phyloP scores from a whole-genome alignment of 2,797 vertebrate species.

The Anas georgica region DNA sequence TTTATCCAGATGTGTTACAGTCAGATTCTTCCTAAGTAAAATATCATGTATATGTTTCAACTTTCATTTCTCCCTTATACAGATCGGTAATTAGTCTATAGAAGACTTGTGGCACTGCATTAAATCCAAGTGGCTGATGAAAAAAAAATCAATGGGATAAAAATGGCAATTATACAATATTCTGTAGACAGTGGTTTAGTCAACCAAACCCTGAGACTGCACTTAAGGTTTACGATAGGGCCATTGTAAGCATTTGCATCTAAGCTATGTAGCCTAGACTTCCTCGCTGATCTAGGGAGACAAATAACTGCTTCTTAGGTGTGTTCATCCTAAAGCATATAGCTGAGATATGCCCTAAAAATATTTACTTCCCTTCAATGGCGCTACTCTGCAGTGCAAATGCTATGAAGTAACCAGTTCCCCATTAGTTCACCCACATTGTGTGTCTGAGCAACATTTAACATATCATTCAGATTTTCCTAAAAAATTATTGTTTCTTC shows the following conservation, averaged over 20 bases:
- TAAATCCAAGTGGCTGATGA: constrained; percentile 11
- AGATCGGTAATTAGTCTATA: constrained; percentile 19
- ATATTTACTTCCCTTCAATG: not conserved
- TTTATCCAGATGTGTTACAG: not conserved
- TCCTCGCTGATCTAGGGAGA: not conserved
- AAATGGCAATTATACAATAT: not conserved
- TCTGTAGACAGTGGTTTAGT: not conserved
- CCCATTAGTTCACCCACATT: not conserved
- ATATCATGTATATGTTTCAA: not conserved
- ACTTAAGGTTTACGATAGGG: not conserved
- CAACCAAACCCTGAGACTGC: not conserved
- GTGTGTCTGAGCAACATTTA: not conserved
- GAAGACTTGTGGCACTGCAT: constrained; percentile 9
- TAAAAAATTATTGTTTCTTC: constrained; percentile 12
- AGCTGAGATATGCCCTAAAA: not conserved
- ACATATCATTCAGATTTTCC: not conserved
- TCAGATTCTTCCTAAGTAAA: not conserved
- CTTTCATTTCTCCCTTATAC: not conserved
- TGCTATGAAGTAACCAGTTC: not conserved
- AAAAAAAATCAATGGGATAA: constrained; percentile 24
- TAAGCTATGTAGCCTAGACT: not conserved
- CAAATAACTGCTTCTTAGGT: not conserved
- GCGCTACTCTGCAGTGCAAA: not conserved
- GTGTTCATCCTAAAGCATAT: not conserved
- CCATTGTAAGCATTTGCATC: not conserved